phyloP scores from a whole-genome alignment of 2,888 invertebrate species.

The Leucoma salicis region DNA sequence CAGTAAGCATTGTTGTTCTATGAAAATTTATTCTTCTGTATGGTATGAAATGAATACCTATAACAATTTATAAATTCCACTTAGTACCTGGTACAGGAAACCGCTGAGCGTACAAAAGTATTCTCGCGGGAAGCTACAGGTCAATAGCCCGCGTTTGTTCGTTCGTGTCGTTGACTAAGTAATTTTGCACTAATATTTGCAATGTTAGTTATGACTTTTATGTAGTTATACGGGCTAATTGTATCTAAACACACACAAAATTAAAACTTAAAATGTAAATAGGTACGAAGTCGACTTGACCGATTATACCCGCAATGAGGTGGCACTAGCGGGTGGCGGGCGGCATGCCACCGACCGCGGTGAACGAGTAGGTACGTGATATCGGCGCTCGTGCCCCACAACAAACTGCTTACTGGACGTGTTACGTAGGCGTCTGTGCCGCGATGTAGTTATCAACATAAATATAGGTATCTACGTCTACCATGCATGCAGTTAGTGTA shows the following conservation, averaged over 20 bases:
- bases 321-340: slow-evolving; percentile 63
- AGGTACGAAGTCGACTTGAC: slow-evolving; percentile 57
- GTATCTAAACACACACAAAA: slow-evolving; percentile 15
- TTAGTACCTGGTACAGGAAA: slow-evolving; percentile 46
- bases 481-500: slow-evolving; percentile 39
- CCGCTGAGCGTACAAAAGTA: slow-evolving; percentile 49
- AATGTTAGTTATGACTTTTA: slow-evolving; percentile 6
- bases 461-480: slow-evolving; percentile 44
- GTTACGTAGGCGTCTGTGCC: slow-evolving; percentile 76
- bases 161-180: slow-evolving; percentile 61
- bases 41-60: slow-evolving; percentile 23
- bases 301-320: slow-evolving; percentile 77
- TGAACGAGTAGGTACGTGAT: slow-evolving; percentile 74
- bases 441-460: slow-evolving; percentile 61
- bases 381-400: slow-evolving; percentile 79
- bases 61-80: slow-evolving; percentile 30
- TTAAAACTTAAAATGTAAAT: slow-evolving; percentile 21
- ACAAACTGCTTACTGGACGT: slow-evolving; percentile 81
- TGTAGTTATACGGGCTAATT: slow-evolving; percentile 3
- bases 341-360: slow-evolving; percentile 66
- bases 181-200: slow-evolving; percentile 47
- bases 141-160: slow-evolving; percentile 75
- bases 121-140: slow-evolving; percentile 57
- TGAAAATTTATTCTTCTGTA: slow-evolving; percentile 47
- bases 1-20: slow-evolving; percentile 65